Conservation (phyloP, 2,888 invertebrate genomes). For the Rutpela maculata region DNA sequence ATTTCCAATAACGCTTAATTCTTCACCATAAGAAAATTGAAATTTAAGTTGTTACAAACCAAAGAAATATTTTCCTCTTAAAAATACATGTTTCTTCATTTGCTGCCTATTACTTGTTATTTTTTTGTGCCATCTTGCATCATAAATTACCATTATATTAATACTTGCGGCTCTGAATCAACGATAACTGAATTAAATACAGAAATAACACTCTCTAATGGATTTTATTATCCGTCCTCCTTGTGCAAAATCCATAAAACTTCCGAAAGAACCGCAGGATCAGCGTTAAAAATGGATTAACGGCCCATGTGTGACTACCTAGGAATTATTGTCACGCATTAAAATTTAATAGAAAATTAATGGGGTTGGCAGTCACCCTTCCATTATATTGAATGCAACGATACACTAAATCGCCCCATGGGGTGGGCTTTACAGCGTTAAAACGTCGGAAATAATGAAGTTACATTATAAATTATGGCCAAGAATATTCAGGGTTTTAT, state of each 20-base stretch:
- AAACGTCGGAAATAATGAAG: slow-evolving; percentile 32
- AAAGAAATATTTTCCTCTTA: no score
- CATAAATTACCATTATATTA: background rate
- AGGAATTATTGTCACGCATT: slow-evolving; percentile 31
- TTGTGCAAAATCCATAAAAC: slow-evolving; percentile 25
- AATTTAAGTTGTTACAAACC: no score
- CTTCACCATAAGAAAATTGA: no score
- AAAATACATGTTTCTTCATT: no score
- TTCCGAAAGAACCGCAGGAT: slow-evolving; percentile 12
- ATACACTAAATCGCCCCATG: slow-evolving; percentile 16
- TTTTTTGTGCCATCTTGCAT: background rate
- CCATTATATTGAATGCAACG: slow-evolving; percentile 30
- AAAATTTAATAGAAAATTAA: slow-evolving; percentile 45
- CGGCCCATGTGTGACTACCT: slow-evolving; percentile 30
- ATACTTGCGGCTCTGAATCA: background rate
- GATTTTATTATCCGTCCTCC: slow-evolving; percentile 17
- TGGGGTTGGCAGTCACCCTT: slow-evolving; percentile 25
- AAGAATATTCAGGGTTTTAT: slow-evolving; percentile 21
- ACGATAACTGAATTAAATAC: slow-evolving; percentile 28
- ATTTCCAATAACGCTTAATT: no score
- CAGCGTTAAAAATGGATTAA: slow-evolving; percentile 35
- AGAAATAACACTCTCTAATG: slow-evolving; percentile 31
- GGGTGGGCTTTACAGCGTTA: slow-evolving; percentile 18
- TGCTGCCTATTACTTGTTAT: background rate
- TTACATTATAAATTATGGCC: slow-evolving; percentile 27